Evolutionary conservation across 2,797 vertebrate genomes (phyloP).

Genomic region (Amniataba percoides): DNA sequence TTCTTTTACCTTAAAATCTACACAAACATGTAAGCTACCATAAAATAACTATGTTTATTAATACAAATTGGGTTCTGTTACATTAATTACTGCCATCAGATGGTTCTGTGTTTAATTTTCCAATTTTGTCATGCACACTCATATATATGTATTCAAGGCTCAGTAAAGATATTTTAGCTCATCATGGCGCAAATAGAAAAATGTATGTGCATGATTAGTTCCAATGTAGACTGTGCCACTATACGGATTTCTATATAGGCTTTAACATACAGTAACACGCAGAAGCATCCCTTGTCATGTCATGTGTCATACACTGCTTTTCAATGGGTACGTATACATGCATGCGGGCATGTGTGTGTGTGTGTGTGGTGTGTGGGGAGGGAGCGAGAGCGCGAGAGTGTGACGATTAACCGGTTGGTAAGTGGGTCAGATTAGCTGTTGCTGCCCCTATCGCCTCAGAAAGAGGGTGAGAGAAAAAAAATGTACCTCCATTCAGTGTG

Average conservation of each 20-base stretch:
- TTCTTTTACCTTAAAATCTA: neutral
- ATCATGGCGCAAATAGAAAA: slow-evolving; percentile 31
- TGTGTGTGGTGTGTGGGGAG: neutral
- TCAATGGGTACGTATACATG: slow-evolving; percentile 19
- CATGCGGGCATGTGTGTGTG: neutral
- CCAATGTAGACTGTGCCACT: slow-evolving; percentile 21
- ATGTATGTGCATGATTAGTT: slow-evolving; percentile 48
- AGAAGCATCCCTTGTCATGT: slow-evolving; percentile 40
- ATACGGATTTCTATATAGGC: slow-evolving; percentile 25
- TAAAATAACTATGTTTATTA: neutral
- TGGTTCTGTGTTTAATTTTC: neutral
- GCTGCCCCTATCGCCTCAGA: slow-evolving; percentile 56
- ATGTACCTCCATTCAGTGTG: slow-evolving; percentile 39
- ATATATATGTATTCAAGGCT: neutral
- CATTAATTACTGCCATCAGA: neutral
- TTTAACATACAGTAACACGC: slow-evolving; percentile 41
- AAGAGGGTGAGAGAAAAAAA: slow-evolving; percentile 35
- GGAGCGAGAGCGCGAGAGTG: slow-evolving; percentile 7
- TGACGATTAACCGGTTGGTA: slow-evolving; percentile 72
- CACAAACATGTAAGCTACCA: neutral
- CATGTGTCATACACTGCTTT: slow-evolving; percentile 54
- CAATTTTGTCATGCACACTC: neutral
- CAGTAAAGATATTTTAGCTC: slow-evolving; percentile 39
- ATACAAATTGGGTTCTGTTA: neutral
- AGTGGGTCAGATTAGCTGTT: slow-evolving; percentile 78